Percentiles rank a stretch among this genome's conserved stretches.
phyloP scores from a whole-genome alignment of 2,797 vertebrate species.

The Sarcophilus harrisii region DNA sequence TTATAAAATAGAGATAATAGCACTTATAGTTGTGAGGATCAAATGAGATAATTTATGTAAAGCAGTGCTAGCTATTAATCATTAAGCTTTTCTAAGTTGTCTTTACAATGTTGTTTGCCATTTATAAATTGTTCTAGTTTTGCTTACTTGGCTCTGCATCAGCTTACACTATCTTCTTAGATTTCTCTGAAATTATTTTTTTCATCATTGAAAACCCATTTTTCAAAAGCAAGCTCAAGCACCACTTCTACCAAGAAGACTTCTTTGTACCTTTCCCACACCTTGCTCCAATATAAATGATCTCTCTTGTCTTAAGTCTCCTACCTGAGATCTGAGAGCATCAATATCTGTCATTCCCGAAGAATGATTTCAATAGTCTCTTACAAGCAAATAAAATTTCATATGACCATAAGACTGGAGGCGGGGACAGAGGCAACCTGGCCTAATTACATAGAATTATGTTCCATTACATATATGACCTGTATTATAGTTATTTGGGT shows the following conservation, averaged over 20 bases:
- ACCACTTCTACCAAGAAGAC: background rate
- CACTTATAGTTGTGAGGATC: background rate
- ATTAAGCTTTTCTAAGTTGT: background rate
- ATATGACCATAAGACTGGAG: background rate
- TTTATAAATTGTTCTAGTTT: background rate
- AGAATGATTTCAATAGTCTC: background rate
- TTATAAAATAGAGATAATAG: background rate
- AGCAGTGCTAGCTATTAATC: background rate
- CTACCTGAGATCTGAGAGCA: background rate
- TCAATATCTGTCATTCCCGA: background rate
- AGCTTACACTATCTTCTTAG: background rate
- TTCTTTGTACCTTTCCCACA: background rate
- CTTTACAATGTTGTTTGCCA: background rate
- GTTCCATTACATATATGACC: background rate
- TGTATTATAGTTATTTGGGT: background rate
- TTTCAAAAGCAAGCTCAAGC: background rate
- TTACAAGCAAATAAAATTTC: background rate
- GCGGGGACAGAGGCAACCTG: background rate
- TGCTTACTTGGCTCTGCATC: background rate
- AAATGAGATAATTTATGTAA: background rate
- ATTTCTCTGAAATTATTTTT: background rate
- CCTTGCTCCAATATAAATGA: background rate
- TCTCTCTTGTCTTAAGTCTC: background rate
- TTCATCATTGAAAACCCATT: background rate
- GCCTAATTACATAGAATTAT: background rate